phyloP scores from a whole-genome alignment of 2,888 invertebrate species.

The Tipula unca region DNA sequence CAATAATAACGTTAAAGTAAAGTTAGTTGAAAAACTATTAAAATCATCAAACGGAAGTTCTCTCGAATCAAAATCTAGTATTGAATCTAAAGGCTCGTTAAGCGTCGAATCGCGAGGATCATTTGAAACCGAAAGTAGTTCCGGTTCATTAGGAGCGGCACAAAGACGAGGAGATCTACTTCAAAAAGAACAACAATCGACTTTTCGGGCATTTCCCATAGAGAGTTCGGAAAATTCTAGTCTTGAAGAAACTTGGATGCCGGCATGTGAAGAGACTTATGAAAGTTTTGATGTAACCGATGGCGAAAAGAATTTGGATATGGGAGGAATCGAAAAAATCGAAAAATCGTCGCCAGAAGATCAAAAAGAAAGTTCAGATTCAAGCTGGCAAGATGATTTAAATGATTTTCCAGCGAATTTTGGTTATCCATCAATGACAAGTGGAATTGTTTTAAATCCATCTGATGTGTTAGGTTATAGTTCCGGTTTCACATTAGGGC shows the following conservation, averaged over 20 bases:
- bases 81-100: conserved; percentile 53
- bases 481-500: conserved; percentile 61
- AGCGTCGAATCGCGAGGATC: conserved; percentile 64
- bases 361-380: conserved; percentile 47
- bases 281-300: conserved; percentile 45
- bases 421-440: conserved; percentile 56
- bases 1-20: neutral
- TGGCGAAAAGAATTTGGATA: conserved; percentile 34
- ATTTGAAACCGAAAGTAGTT: conserved; percentile 66
- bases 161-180: conserved; percentile 52
- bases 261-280: conserved; percentile 61
- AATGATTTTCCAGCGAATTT: conserved; percentile 68
- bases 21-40: conserved; percentile 27
- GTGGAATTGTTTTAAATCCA: conserved; percentile 46
- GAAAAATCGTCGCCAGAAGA: conserved; percentile 48
- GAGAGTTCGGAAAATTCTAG: conserved; percentile 82
- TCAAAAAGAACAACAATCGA: conserved; percentile 61
- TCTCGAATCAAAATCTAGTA: conserved; percentile 51
- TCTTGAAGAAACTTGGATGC: conserved; percentile 74
- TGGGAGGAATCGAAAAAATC: conserved; percentile 30
- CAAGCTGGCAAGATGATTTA: conserved; percentile 65
- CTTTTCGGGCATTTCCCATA: conserved; percentile 75
- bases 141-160: conserved; percentile 63
- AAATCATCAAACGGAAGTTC: conserved; percentile 39
- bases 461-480: conserved; percentile 66